Evolutionary conservation across 2,113 vertebrate species (phyloP).

Genomic region (Okapia johnstoni): DNA sequence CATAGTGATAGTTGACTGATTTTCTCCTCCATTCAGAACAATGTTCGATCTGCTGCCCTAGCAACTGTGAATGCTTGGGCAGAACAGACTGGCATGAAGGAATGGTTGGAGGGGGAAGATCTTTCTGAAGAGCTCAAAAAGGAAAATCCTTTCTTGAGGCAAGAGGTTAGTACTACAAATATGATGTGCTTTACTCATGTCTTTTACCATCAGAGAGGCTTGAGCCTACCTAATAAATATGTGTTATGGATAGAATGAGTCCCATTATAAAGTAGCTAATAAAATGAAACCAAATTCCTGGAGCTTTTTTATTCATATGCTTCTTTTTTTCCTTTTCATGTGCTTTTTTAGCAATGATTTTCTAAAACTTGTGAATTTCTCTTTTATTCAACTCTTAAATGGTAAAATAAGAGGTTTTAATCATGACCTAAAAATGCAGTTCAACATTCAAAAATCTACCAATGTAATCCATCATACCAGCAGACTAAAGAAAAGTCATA

Average conservation of each 20-base stretch:
- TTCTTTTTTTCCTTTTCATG: background rate
- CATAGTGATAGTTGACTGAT: conserved; percentile 17
- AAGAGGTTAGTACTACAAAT: conserved; percentile 86
- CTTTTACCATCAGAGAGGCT: background rate
- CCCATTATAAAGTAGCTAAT: conserved; percentile 1
- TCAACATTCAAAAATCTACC: background rate
- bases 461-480: background rate
- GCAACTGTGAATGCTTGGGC: conserved; percentile 94
- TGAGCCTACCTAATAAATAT: background rate
- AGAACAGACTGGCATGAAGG: conserved; percentile 98
- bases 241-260: background rate
- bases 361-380: background rate
- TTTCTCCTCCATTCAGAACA: conserved; percentile 80
- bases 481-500: background rate
- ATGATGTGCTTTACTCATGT: background rate
- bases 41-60: conserved; percentile 90
- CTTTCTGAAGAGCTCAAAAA: conserved; percentile 96
- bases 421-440: conserved; percentile 14
- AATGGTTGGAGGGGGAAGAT: conserved; percentile 98
- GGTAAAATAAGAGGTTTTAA: background rate
- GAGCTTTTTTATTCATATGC: background rate
- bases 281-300: conserved; percentile 6
- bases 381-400: background rate
- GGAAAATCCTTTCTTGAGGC: conserved; percentile 96
- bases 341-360: background rate